Conservation (phyloP, 2,113 vertebrate species). For the Gobius niger region DNA sequence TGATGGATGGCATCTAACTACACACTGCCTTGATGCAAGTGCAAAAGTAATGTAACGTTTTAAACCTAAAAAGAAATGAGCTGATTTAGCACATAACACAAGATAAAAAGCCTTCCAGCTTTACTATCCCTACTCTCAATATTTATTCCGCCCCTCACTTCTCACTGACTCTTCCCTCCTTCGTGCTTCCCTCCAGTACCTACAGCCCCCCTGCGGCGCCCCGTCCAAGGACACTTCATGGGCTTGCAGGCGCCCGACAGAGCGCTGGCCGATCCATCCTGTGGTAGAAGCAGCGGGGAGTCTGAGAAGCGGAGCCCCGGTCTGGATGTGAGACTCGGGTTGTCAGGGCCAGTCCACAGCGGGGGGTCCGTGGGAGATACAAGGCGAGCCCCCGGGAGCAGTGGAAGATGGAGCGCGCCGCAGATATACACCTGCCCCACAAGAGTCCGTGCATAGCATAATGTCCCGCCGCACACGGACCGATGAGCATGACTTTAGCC, state of each 20-base stretch:
- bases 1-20: too few species aligned
- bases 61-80: too few species aligned
- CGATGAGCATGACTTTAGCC: slow-evolving; percentile 39
- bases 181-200: background rate
- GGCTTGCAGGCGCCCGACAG: background rate
- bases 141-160: slow-evolving; percentile 2
- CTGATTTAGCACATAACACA: background rate
- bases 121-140: background rate
- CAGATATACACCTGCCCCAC: slow-evolving; percentile 17
- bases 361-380: slow-evolving; percentile 17
- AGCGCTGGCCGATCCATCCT: slow-evolving; percentile 5
- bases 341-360: slow-evolving; percentile 27
- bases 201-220: slow-evolving; percentile 5
- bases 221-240: slow-evolving; percentile 45
- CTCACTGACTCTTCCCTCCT: background rate
- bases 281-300: slow-evolving; percentile 30
- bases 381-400: slow-evolving; percentile 24
- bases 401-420: slow-evolving; percentile 35
- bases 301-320: background rate
- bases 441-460: slow-evolving; percentile 25
- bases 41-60: too few species aligned
- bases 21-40: too few species aligned
- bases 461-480: slow-evolving; percentile 44
- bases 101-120: background rate
- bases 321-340: slow-evolving; percentile 31